Evolutionary conservation across 2,113 vertebrate genomes (phyloP).

Genomic region (Sinosuthora webbiana): DNA sequence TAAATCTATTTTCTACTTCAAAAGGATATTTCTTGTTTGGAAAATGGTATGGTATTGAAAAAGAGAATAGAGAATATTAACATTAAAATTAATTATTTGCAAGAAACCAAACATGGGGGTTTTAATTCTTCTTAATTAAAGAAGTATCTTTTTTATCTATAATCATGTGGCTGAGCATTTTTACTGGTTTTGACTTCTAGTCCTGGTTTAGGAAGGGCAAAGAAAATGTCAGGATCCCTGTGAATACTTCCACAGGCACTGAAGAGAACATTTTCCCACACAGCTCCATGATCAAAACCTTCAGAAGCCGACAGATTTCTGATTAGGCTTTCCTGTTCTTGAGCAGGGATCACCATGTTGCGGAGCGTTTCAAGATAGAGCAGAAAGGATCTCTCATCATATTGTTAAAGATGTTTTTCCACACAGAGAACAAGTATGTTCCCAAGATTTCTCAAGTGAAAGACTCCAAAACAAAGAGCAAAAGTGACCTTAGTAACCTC

Average conservation of each 20-base stretch:
- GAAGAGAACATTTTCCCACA: slow-evolving; percentile 24
- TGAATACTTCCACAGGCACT: not conserved
- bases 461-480: not conserved
- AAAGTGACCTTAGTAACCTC: not conserved
- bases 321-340: slow-evolving; percentile 7
- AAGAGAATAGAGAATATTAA: not conserved
- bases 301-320: slow-evolving; percentile 6
- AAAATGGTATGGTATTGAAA: not conserved
- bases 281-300: not conserved
- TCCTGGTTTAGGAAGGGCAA: not conserved
- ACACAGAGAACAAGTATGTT: not conserved
- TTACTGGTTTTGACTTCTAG: not conserved
- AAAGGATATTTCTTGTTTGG: not conserved
- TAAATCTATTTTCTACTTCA: not conserved
- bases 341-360: not conserved
- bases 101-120: not conserved
- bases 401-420: slow-evolving; percentile 23
- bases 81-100: not conserved
- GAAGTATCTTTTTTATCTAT: not conserved
- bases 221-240: not conserved
- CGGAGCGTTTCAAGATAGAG: not conserved
- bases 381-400: slow-evolving; percentile 29
- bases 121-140: not conserved
- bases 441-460: not conserved
- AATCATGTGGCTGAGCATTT: fast-evolving